Base-by-base conservation (phyloP, 2,888 invertebrate genomes). In the Geotrupes spiniger region DNA sequence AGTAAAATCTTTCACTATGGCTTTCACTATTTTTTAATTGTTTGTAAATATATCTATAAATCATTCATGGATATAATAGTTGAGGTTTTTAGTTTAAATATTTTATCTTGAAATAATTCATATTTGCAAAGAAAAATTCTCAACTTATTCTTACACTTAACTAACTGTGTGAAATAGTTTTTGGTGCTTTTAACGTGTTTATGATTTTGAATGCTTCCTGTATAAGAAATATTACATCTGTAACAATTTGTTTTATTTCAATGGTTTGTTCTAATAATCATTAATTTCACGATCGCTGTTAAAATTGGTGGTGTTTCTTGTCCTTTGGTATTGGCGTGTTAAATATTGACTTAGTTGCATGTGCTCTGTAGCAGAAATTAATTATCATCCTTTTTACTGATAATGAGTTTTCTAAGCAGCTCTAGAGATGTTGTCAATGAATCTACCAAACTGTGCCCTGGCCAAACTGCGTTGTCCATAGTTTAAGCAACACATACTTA, bases 361-460 rank as follows among this genome's bases (percentile, higher is more conserved):
- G 39, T 52, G 36, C 37, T 33, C 33, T 36, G 27, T 26, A 33
- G 47, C 48, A 26, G 36, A 42, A 25, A 12, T 26, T 33, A 17
- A 17, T 10, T 27, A n/a, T n/a, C 11, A n/a, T 38, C 17, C 9
- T 38, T 25, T 38, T 49, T 36, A 50, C 45, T 50, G 51, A 48
- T 60, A 53, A 56, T 44, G 52, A 59, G 55, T 60, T 62, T 64
- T 65, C 61, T 57, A 58, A 63, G 63, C 66, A 68, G 68, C 62
- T 62, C 60, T 55, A 64, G 62, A 54, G 66, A 66, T 51, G 50
- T 62, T 53, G 61, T 64, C 52, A 63, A 58, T 56, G 69, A 69
- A 60, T 65, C 65, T 47, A 63, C 63, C 55, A 68, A 68, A 61
- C 65, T 69, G 59, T 67, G 64, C 57, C 64, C 65, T 53, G 57